A percentile compares a stretch with the other conserved stretches of the same genome.
phyloP scores from a whole-genome alignment of 2,888 invertebrate genomes.

The Trypoxylon attenuatum region DNA sequence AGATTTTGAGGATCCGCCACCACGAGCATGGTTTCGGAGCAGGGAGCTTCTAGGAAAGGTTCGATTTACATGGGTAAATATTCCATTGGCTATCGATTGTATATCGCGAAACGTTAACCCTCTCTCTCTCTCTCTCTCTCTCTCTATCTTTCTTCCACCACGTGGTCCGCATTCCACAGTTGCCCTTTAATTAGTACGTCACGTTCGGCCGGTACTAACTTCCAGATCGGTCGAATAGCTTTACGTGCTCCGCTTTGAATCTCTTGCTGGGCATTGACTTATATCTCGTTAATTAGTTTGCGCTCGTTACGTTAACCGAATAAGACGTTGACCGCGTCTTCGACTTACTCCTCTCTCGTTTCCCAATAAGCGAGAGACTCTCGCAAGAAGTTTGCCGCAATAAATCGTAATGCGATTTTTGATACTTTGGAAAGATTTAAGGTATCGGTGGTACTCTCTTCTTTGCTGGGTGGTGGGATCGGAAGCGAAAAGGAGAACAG shows the following conservation, averaged over 20 bases:
- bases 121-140: no score
- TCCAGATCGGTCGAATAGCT: conserved; percentile 60
- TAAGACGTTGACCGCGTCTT: conserved; percentile 45
- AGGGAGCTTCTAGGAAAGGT: conserved; percentile 40
- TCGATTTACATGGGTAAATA: conserved; percentile 50
- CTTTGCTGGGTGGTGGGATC: no score
- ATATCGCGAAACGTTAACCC: no score
- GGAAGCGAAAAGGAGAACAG: no score
- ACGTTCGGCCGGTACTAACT: conserved; percentile 54
- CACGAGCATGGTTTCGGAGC: conserved; percentile 21
- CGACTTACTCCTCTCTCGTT: not conserved
- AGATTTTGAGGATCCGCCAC: conserved; percentile 51
- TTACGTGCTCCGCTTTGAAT: conserved; percentile 57
- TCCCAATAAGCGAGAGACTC: not conserved
- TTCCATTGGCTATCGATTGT: conserved; percentile 30
- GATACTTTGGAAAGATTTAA: no score
- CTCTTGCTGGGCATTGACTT: conserved; percentile 52
- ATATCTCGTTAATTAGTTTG: conserved; percentile 63
- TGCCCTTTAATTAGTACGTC: conserved; percentile 63
- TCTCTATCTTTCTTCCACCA: conserved; percentile 23
- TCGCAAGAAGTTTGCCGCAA: not conserved
- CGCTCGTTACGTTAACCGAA: conserved; percentile 56
- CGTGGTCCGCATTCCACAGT: conserved; percentile 53
- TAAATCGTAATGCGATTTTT: no score
- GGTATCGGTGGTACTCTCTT: no score